These are phyloP conservation scores for Branchinecta sandiegonensis DNA, from an alignment of 2,888 invertebrate species.

Conservation along the genomic window DNA sequence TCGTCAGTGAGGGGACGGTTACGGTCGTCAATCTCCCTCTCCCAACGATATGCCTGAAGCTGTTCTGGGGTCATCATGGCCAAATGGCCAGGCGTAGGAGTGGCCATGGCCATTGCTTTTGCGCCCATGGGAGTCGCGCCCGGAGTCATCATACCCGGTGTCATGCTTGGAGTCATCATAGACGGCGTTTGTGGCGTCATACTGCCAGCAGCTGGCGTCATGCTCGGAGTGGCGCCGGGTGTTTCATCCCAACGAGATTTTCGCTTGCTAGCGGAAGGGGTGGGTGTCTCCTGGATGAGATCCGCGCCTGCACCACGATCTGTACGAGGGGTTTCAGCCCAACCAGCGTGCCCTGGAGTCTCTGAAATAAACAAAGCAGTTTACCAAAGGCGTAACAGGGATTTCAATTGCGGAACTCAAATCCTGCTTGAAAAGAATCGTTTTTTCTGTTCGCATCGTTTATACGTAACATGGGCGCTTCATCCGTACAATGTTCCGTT, in stretches of 20 bases:
- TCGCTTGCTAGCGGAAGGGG: slow-evolving; percentile 84
- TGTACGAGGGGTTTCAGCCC: slow-evolving; percentile 97
- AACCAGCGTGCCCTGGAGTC: slow-evolving; percentile 51
- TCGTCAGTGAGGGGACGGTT: slow-evolving; percentile 93
- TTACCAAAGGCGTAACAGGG: too few species aligned
- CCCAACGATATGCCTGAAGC: slow-evolving; percentile 93
- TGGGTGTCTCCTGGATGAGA: slow-evolving; percentile 76
- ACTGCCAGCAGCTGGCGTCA: slow-evolving; percentile 37
- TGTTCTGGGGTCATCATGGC: slow-evolving; percentile 99
- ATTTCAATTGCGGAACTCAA: too few species aligned
- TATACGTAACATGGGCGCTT: too few species aligned
- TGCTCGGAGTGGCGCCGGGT: slow-evolving; percentile 47
- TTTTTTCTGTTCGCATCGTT: too few species aligned
- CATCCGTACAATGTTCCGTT: too few species aligned
- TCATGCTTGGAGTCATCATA: slow-evolving; percentile 45
- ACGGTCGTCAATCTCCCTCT: slow-evolving; percentile 94
- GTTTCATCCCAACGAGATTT: slow-evolving; percentile 98
- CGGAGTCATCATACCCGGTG: slow-evolving; percentile 55
- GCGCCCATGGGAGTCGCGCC: slow-evolving; percentile 73
- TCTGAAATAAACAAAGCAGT: slow-evolving; percentile 8
- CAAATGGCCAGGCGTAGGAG: slow-evolving; percentile 86
- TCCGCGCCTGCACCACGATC: slow-evolving; percentile 55
- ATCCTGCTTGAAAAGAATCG: too few species aligned
- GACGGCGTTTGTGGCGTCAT: slow-evolving; percentile 45
- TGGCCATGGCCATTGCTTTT: slow-evolving; percentile 97